Evolutionary conservation across 2,888 invertebrate species (phyloP), one percentile per base, ranked within the genome.

Genomic region (Lasioglossum marginatum): DNA sequence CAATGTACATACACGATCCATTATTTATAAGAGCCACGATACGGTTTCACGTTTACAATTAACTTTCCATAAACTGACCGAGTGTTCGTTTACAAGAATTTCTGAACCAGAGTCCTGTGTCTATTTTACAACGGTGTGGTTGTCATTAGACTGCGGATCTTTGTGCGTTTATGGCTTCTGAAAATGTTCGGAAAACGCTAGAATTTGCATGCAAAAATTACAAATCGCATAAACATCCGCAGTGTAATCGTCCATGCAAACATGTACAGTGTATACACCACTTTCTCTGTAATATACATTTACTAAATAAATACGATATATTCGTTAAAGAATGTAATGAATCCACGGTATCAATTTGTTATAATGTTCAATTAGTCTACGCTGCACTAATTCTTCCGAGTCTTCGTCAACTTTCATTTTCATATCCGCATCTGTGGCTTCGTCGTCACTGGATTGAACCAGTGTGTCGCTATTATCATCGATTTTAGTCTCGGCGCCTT

Each of bases 271-370:
- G 60, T 82, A 48, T 34, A 31, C 66, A 66, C n/a, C 71, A 43
- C 19, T 63, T 16, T 68, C 40, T 70, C 34, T 37, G 60, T 45
- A 70, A 74, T 19, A 72, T 60, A 34, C 14, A 23, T 57, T 68
- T 78, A 71, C 79, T 45, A 68, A 79, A 86, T 85, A 88, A 88
- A 85, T 79, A 82, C 43, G 37, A 83, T 77, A 72, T 63, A 83
- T 85, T 87, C 79, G 81, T 89, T 92, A 83, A 60, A 94, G 88
- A 52, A 90, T 90, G 74, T 94, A 94, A 82, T 93, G 90, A 57
- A 95, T 91, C 94, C 94, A 95, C 5, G 93, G 92, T 68, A 94
- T 86, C 37, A 95, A 87, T 91, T 92, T 94, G 78, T 90, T 93
- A 71, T 95, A 95, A 87, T 94, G 94, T 1, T 92, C 91, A n/a